Percentiles rank a stretch among this genome's conserved stretches.
Conservation (phyloP, 2,113 vertebrate species). For the Sitta europaea region DNA sequence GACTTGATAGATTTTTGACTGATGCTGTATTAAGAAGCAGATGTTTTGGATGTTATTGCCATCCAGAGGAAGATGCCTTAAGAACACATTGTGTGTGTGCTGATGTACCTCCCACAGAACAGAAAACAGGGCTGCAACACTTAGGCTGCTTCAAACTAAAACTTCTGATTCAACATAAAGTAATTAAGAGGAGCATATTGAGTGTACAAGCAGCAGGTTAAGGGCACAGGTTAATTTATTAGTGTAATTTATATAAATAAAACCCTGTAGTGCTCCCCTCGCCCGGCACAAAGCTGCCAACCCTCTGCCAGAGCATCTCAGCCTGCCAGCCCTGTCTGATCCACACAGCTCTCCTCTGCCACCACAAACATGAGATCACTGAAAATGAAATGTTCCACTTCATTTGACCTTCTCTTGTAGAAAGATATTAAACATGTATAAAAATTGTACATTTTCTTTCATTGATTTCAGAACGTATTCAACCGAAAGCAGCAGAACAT, state of each 20-base stretch:
- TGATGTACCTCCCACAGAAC: neutral
- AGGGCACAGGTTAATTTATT: neutral
- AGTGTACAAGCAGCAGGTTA: neutral
- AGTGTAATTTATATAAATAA: neutral
- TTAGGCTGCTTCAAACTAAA: neutral
- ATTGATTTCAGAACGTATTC: slow-evolving; percentile 51
- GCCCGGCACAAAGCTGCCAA: neutral
- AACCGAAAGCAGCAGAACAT: slow-evolving; percentile 40
- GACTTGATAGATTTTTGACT: neutral
- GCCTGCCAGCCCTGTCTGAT: neutral
- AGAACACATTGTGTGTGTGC: fast-evolving
- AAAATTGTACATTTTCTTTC: slow-evolving; percentile 44
- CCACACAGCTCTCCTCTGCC: neutral
- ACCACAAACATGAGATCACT: neutral
- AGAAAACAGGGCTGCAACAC: neutral
- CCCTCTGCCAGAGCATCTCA: neutral
- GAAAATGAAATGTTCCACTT: slow-evolving; percentile 52
- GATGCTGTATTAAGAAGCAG: neutral
- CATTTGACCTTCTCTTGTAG: slow-evolving; percentile 56
- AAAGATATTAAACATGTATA: slow-evolving; percentile 57
- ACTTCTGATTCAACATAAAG: neutral
- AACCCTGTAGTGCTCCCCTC: neutral
- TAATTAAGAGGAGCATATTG: neutral
- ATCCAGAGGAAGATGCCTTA: neutral
- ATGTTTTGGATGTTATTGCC: slow-evolving; percentile 6